Base-by-base conservation (phyloP, 2,797 vertebrate species). In the Sebastolobus alascanus region DNA sequence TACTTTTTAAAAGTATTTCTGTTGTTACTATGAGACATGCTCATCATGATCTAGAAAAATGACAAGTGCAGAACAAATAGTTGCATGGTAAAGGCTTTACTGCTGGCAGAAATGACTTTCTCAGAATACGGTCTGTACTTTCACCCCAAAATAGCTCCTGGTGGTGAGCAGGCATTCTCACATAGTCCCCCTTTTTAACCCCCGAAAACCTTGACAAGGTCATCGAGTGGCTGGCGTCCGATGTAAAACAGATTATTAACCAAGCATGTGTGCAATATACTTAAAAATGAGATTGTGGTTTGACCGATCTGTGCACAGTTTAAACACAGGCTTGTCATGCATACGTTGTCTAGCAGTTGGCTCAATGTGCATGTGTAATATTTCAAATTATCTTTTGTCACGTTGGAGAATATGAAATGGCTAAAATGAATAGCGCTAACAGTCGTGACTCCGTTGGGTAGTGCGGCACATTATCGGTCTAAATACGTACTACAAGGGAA, bases 81-180 rank as follows among this genome's bases (percentile, higher is more conserved):
- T 16, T 29, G 29, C 27, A 35, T n/a, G 3, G n/a, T 22, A 50
- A 35, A 52, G 20, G 14, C 35, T 71, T 35, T 56, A 14, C 37
- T 73, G 40, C 63, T 52, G 8, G 10, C 52, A 78, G 43, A 65
- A 61, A 52, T 69, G 31, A 9, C 14, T 52, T 55, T 40, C 27
- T 52, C 11, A 35, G 13, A 56, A 11, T 63, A 59, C 35, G 6
- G 25, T 20, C 8, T 66, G 37, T 37, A 35, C 43, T 20, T 33
- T 35, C 29, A 58, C 50, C 22, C n/a, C 10, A 6, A 50, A 52
- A 12, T 18, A 43, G 8, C 13, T 14, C 6, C 37, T 35, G 16
- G 18, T 60, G 16, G 35, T 56, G 10, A 25, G 16, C 38, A 8
- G 11, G 16, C 8, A 43, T 63, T 40, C n/a, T 78, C 60, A 25